A percentile compares a stretch with the other conserved stretches of the same genome.
Conservation (phyloP, 2,888 invertebrate species). For the Phaedon cochleariae region DNA sequence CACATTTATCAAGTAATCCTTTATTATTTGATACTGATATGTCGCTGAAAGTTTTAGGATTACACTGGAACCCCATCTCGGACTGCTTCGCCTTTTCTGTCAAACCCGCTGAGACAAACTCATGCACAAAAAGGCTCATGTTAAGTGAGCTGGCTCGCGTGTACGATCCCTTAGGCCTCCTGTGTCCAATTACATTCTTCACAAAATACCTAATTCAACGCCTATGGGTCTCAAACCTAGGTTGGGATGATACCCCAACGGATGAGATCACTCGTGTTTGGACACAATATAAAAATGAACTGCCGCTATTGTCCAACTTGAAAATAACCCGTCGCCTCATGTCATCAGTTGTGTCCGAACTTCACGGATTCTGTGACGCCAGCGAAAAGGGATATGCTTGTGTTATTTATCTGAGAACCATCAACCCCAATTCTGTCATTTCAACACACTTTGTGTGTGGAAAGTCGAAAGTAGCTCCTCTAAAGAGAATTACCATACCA, state of each 20-base stretch:
- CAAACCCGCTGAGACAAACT: neutral
- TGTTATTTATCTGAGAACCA: constrained; percentile 12
- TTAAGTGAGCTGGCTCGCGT: constrained; percentile 11
- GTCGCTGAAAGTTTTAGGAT: constrained; percentile 10
- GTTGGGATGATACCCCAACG: neutral
- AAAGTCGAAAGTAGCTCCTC: constrained; percentile 15
- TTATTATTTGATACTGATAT: neutral
- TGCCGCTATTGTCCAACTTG: neutral
- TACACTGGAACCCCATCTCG: constrained; percentile 11
- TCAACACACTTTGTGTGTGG: neutral
- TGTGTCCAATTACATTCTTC: constrained; percentile 7
- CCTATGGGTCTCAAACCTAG: neutral
- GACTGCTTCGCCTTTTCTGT: constrained; percentile 16
- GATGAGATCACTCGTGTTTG: neutral
- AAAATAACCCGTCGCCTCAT: neutral
- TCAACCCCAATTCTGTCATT: neutral
- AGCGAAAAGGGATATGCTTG: constrained; percentile 7
- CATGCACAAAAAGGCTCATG: constrained; percentile 15
- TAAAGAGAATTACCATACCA: constrained; percentile 11
- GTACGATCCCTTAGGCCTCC: constrained; percentile 12
- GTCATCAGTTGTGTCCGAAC: neutral
- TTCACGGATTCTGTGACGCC: constrained; percentile 18
- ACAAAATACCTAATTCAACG: constrained; percentile 11
- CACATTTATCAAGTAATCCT: neutral
- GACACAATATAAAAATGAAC: neutral